Evolutionary conservation across 1,140 invertebrate species (phyloP).

Genomic region (Papilio machaon): DNA sequence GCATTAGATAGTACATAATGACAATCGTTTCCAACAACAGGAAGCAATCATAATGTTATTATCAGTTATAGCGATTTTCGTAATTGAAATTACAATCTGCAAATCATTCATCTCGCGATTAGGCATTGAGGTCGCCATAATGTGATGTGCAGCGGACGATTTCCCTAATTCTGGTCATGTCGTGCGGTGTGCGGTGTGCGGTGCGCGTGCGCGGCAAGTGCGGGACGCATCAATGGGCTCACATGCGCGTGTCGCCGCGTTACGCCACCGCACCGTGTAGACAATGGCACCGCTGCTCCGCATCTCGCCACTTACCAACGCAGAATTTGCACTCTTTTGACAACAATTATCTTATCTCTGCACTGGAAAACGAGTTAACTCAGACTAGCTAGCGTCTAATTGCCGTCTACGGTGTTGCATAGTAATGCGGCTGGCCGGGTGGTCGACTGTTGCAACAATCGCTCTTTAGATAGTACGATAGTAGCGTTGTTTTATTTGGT

Average conservation of each 20-base stretch:
- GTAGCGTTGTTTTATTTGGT: background rate
- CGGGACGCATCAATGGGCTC: constrained; percentile 70
- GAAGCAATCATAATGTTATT: constrained; percentile 76
- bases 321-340: constrained; percentile 60
- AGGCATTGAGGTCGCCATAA: constrained; percentile 68
- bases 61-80: constrained; percentile 65
- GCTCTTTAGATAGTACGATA: background rate
- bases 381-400: background rate
- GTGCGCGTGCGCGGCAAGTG: constrained; percentile 39
- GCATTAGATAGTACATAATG: too few species aligned
- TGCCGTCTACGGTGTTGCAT: constrained; percentile 9
- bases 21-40: constrained; percentile 45
- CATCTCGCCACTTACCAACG: constrained; percentile 60
- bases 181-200: too few species aligned
- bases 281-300: constrained; percentile 59
- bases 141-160: constrained; percentile 60
- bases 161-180: constrained; percentile 60
- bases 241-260: constrained; percentile 77
- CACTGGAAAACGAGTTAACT: constrained; percentile 55
- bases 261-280: constrained; percentile 61
- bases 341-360: constrained; percentile 58
- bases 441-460: background rate
- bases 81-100: constrained; percentile 68
- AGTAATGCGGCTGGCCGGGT: constrained; percentile 10
- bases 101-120: constrained; percentile 72